A percentile compares a stretch with the other conserved stretches of the same genome.
These are phyloP conservation scores for Scaptomyza reducta DNA, from an alignment of 2,888 invertebrate species.

Conservation along the genomic window DNA sequence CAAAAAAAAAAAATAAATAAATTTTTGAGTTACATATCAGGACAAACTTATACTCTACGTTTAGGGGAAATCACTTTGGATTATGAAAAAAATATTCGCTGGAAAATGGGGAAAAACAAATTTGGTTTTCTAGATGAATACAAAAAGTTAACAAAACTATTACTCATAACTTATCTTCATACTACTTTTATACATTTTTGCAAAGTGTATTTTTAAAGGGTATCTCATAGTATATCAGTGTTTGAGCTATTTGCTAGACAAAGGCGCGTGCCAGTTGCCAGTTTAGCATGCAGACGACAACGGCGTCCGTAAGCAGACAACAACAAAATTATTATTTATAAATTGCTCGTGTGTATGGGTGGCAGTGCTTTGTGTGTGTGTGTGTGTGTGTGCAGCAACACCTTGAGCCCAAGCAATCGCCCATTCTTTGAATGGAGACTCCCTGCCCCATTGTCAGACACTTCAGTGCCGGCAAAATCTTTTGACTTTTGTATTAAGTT, in stretches of 20 bases:
- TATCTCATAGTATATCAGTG: background rate
- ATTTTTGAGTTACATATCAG: too few species aligned
- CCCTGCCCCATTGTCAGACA: slow-evolving; percentile 31
- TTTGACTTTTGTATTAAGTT: slow-evolving; percentile 56
- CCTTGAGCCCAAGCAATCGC: slow-evolving; percentile 38
- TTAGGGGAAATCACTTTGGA: too few species aligned
- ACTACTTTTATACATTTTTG: too few species aligned
- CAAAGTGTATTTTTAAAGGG: slow-evolving; percentile 2
- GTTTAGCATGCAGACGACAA: slow-evolving; percentile 61
- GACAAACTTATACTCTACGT: too few species aligned
- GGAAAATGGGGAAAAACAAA: too few species aligned
- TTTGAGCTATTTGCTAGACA: slow-evolving; percentile 31
- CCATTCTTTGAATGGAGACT: background rate
- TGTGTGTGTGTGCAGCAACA: slow-evolving; percentile 27
- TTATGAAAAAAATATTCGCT: too few species aligned
- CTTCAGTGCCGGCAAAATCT: slow-evolving; percentile 37
- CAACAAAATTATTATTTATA: slow-evolving; percentile 75
- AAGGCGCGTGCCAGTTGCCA: slow-evolving; percentile 57
- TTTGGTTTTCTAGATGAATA: too few species aligned
- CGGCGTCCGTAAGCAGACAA: slow-evolving; percentile 53
- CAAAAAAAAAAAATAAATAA: too few species aligned
- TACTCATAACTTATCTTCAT: too few species aligned
- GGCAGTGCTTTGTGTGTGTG: background rate
- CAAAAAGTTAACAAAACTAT: too few species aligned
- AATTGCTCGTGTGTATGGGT: slow-evolving; percentile 52